A percentile compares a stretch with the other conserved stretches of the same genome.
Conservation (phyloP, 2,888 invertebrate genomes). For the Tachystola acroxantha region DNA sequence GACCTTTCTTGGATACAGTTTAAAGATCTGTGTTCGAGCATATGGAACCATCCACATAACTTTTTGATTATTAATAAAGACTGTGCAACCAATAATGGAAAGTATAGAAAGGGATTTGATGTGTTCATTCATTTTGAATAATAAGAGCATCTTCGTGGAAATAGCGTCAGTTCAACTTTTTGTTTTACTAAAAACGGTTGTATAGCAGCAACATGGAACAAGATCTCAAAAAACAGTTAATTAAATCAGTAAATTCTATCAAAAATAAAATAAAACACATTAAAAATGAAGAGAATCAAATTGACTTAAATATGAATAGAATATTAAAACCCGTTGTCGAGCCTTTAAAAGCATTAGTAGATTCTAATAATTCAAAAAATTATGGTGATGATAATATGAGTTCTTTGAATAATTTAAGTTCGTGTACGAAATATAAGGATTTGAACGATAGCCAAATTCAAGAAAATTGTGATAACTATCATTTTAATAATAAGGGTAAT, state of each 20-base stretch:
- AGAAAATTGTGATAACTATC: too few species aligned
- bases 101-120: too few species aligned
- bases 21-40: conserved; percentile 13
- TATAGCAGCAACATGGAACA: not conserved
- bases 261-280: conserved; percentile 3
- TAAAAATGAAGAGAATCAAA: not conserved
- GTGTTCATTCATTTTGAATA: too few species aligned
- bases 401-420: not conserved
- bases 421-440: not conserved
- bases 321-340: too few species aligned
- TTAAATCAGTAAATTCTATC: too few species aligned
- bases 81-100: too few species aligned
- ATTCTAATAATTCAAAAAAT: not conserved
- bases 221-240: conserved; percentile 6
- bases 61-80: conserved; percentile 20
- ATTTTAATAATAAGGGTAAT: not conserved
- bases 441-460: not conserved
- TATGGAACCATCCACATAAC: conserved; percentile 12
- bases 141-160: too few species aligned
- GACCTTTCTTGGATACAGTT: conserved; percentile 22
- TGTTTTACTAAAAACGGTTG: too few species aligned
- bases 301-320: not conserved
- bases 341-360: not conserved
- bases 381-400: not conserved
- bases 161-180: too few species aligned